Conservation (phyloP, 2,113 vertebrate species). For the Henicopernis longicauda region DNA sequence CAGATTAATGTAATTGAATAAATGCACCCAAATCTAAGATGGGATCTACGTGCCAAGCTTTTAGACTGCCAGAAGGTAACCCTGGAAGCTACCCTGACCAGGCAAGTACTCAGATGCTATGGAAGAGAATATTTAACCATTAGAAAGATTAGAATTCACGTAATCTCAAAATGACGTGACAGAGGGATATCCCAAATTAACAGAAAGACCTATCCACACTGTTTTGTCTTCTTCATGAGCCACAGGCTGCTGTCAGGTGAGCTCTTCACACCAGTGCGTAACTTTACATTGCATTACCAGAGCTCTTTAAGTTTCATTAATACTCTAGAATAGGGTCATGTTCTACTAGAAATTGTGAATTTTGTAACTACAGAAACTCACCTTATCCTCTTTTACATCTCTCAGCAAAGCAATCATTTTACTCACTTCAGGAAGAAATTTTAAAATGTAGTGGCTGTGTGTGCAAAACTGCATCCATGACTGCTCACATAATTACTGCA, state of each 20-base stretch:
- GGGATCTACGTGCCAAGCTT: background rate
- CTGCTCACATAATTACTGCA: constrained; percentile 40
- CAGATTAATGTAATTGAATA: background rate
- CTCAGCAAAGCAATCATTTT: background rate
- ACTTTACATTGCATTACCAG: fast-evolving
- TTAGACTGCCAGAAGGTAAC: background rate
- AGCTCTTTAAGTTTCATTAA: background rate
- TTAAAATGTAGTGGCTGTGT: background rate
- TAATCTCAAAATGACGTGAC: background rate
- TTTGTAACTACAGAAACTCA: background rate
- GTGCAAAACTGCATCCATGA: background rate
- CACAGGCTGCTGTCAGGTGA: background rate
- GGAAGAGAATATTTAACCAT: background rate
- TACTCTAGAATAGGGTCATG: background rate
- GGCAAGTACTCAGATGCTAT: background rate
- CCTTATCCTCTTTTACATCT: background rate
- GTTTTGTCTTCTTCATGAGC: background rate
- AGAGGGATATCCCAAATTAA: background rate
- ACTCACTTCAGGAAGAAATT: background rate
- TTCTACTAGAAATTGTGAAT: background rate
- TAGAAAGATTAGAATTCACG: background rate
- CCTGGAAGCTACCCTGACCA: background rate
- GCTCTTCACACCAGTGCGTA: background rate
- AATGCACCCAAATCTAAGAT: background rate
- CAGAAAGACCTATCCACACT: background rate